These are phyloP conservation scores for Euplexia lucipara DNA, from an alignment of 2,888 invertebrate genomes.

Conservation along the genomic window DNA sequence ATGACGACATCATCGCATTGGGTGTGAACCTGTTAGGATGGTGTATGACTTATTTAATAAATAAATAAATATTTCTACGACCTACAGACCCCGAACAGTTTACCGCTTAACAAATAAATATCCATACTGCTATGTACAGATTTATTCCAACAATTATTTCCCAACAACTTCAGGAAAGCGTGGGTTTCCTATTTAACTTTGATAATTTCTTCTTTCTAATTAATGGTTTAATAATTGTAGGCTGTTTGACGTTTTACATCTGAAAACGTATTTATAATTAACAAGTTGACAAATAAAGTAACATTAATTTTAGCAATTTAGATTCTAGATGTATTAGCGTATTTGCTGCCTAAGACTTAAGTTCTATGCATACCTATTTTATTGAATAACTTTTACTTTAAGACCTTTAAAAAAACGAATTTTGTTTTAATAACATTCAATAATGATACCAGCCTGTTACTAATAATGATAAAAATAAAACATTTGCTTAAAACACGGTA, in stretches of 20 bases:
- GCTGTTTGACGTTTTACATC: slow-evolving; percentile 9
- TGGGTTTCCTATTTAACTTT: slow-evolving; percentile 37
- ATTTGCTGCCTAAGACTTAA: slow-evolving; percentile 1
- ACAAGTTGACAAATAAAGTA: background rate
- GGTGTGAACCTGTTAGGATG: too few relatives aligned
- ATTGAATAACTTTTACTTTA: background rate
- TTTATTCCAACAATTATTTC: slow-evolving; percentile 19
- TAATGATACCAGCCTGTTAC: too few relatives aligned
- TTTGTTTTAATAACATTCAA: too few relatives aligned
- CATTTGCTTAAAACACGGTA: too few relatives aligned
- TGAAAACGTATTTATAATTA: slow-evolving; percentile 7
- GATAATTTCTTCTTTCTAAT: slow-evolving; percentile 30
- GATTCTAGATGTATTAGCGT: background rate
- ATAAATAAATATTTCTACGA: background rate
- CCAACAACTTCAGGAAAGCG: slow-evolving; percentile 17
- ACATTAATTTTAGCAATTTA: background rate
- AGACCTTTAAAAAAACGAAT: too few relatives aligned
- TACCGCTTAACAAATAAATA: background rate
- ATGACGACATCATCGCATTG: too few relatives aligned
- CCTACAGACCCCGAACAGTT: background rate
- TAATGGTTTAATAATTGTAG: background rate
- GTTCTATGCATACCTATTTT: slow-evolving; percentile 7
- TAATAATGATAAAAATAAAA: too few relatives aligned
- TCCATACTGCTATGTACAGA: background rate
- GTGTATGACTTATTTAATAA: too few relatives aligned